phyloP scores from a whole-genome alignment of 2,797 vertebrate species.

The Limosa lapponica region DNA sequence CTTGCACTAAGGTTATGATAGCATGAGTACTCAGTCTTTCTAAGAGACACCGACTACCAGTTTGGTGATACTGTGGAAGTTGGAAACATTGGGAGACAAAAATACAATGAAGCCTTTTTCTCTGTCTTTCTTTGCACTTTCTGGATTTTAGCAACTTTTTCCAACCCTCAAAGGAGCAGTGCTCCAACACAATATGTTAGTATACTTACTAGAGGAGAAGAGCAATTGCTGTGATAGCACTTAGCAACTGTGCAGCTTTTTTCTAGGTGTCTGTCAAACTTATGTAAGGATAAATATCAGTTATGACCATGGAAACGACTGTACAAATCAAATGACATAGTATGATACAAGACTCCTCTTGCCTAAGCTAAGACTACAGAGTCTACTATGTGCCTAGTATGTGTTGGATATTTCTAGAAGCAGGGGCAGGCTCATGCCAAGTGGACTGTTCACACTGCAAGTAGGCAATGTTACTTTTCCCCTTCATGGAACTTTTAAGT shows the following conservation, averaged over 20 bases:
- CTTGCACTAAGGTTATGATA: background rate
- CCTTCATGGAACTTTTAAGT: background rate
- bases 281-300: background rate
- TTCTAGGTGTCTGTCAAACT: background rate
- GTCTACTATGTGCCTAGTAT: background rate
- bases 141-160: background rate
- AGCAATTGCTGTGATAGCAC: background rate
- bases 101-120: background rate
- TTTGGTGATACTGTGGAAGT: background rate
- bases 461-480: background rate
- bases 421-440: background rate
- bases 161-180: background rate
- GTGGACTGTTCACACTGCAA: background rate
- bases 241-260: background rate
- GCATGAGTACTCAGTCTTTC: background rate
- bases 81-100: background rate
- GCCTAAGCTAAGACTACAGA: background rate
- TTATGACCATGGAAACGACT: background rate
- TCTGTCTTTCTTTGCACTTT: background rate
- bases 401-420: background rate
- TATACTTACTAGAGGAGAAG: background rate
- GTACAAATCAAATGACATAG: background rate
- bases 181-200: background rate
- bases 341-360: background rate
- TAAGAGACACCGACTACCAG: fast-evolving